phyloP scores from a whole-genome alignment of 2,888 invertebrate genomes.

The Ochropleura leucogaster region DNA sequence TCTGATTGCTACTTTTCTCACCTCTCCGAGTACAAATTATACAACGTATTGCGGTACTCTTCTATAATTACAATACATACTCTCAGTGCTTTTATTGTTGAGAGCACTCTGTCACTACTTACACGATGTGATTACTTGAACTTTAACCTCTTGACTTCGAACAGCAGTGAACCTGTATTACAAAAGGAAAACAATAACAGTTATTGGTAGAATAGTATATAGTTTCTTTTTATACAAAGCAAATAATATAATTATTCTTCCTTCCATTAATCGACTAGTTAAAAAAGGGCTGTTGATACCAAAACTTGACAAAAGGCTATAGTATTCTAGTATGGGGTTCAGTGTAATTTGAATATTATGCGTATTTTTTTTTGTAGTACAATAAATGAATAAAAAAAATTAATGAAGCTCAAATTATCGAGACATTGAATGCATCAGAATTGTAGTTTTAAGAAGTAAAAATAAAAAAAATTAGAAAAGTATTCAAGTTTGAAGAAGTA shows the following conservation, averaged over 20 bases:
- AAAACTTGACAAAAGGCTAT: not conserved
- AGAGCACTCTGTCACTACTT: slow-evolving; percentile 38
- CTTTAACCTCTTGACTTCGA: slow-evolving; percentile 24
- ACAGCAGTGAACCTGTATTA: slow-evolving; percentile 25
- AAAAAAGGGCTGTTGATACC: not conserved
- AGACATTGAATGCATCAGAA: not conserved
- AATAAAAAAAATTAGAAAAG: too few relatives aligned
- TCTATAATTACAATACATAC: slow-evolving; percentile 11
- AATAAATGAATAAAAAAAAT: too few relatives aligned
- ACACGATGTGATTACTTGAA: slow-evolving; percentile 36
- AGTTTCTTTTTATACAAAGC: not conserved
- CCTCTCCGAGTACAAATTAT: slow-evolving; percentile 1
- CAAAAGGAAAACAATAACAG: slow-evolving; percentile 9
- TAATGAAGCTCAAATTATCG: not conserved
- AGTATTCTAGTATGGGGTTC: too few relatives aligned
- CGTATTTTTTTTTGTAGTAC: too few relatives aligned
- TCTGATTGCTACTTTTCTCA: slow-evolving; percentile 20
- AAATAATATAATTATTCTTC: not conserved
- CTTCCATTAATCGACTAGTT: not conserved
- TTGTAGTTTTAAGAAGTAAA: too few relatives aligned
- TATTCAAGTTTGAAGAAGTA: too few relatives aligned
- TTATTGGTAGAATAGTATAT: not conserved
- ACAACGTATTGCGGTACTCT: slow-evolving; percentile 9
- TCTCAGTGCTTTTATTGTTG: slow-evolving; percentile 8
- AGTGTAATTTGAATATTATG: too few relatives aligned